Conservation (phyloP, 2,797 vertebrate genomes). For the Apogon talboti region DNA sequence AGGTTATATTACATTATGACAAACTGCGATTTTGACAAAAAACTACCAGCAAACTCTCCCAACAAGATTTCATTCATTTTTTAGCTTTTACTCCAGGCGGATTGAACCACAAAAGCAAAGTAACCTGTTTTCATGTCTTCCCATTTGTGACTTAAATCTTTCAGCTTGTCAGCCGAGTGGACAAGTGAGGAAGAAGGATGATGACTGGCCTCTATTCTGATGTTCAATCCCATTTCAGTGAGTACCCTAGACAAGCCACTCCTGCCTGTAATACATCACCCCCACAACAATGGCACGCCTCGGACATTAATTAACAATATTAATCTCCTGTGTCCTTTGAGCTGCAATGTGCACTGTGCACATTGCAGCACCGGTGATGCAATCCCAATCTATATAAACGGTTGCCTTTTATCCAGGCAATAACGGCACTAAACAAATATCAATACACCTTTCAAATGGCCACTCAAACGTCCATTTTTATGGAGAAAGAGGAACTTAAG, state of each 20-base stretch:
- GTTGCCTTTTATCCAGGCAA: conserved; percentile 79
- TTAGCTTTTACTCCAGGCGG: conserved; percentile 23
- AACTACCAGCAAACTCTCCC: conserved; percentile 23
- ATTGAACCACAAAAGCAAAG: conserved; percentile 44
- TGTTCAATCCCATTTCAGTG: conserved; percentile 84
- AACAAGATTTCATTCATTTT: conserved; percentile 51
- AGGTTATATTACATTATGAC: conserved; percentile 18
- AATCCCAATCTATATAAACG: conserved; percentile 85
- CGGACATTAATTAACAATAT: conserved; percentile 85
- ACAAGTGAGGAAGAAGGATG: conserved; percentile 82
- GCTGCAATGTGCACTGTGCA: conserved; percentile 63
- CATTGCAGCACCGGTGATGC: conserved; percentile 77
- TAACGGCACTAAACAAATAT: conserved; percentile 88
- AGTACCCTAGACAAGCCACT: conserved; percentile 82
- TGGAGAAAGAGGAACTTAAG: conserved; percentile 82
- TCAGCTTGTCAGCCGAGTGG: conserved; percentile 73
- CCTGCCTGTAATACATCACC: conserved; percentile 84
- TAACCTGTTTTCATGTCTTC: conserved; percentile 64
- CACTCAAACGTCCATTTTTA: conserved; percentile 85
- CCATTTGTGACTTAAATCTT: conserved; percentile 77
- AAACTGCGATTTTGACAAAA: conserved; percentile 18
- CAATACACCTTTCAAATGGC: conserved; percentile 83
- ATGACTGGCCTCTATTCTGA: conserved; percentile 76
- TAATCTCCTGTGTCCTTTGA: conserved; percentile 83
- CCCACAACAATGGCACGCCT: conserved; percentile 82